phyloP scores from a whole-genome alignment of 2,888 invertebrate genomes.

The Griposia aprilina region DNA sequence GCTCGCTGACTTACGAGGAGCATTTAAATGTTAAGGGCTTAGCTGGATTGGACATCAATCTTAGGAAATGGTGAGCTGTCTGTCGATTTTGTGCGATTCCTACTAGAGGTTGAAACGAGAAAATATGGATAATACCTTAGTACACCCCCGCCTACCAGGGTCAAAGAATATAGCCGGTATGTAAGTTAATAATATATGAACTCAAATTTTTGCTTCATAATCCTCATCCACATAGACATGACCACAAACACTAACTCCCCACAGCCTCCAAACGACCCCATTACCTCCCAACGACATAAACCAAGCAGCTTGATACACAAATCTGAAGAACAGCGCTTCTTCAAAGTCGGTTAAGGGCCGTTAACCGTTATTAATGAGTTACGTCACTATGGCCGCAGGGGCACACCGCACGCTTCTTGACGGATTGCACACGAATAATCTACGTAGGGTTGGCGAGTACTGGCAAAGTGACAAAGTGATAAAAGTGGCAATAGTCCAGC shows the following conservation, averaged over 20 bases:
- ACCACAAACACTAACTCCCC: not conserved
- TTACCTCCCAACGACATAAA: slow-evolving; percentile 24
- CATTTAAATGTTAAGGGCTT: slow-evolving; percentile 50
- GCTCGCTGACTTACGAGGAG: slow-evolving; percentile 22
- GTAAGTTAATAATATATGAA: not conserved
- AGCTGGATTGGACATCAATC: slow-evolving; percentile 18
- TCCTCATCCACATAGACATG: too few species aligned
- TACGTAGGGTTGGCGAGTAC: slow-evolving; percentile 35
- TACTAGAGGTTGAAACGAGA: not conserved
- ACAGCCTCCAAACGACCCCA: slow-evolving; percentile 4
- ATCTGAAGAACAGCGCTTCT: slow-evolving; percentile 43
- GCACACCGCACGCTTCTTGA: slow-evolving; percentile 42
- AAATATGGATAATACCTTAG: not conserved
- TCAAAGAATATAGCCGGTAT: not conserved
- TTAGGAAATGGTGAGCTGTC: slow-evolving; percentile 6
- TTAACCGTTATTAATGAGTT: slow-evolving; percentile 57
- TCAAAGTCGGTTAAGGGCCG: slow-evolving; percentile 62
- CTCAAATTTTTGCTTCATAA: too few species aligned
- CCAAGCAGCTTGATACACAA: slow-evolving; percentile 36
- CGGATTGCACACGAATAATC: slow-evolving; percentile 45
- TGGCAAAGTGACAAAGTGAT: not conserved
- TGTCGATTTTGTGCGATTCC: too few species aligned
- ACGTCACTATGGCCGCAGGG: slow-evolving; percentile 41
- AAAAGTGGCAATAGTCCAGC: not conserved
- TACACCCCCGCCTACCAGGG: too few species aligned